These are phyloP conservation scores for Coranthus polyacanthus DNA, from an alignment of 2,797 vertebrate genomes.

Conservation along the genomic window DNA sequence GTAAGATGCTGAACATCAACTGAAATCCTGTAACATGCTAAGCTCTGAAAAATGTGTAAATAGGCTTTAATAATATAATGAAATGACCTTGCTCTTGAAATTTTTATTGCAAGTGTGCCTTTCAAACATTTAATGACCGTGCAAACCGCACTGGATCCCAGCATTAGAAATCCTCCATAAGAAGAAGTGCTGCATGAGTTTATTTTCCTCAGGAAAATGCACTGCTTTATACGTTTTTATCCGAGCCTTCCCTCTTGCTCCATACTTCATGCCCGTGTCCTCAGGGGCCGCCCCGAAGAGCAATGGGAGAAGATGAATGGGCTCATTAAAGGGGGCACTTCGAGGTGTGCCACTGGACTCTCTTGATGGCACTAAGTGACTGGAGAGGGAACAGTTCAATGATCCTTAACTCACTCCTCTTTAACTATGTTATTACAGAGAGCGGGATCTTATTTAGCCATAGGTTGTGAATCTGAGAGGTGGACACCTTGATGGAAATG, in stretches of 20 bases:
- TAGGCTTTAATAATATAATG: neutral
- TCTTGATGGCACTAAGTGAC: neutral
- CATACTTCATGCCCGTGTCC: neutral
- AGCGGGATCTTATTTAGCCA: neutral
- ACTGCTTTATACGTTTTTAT: neutral
- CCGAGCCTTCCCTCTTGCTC: neutral
- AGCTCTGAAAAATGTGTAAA: neutral
- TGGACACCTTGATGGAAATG: neutral
- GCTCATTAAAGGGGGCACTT: constrained; percentile 3
- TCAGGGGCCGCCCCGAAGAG: neutral
- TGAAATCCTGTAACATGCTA: neutral
- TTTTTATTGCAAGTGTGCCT: too few species aligned
- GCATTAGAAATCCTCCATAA: too few species aligned
- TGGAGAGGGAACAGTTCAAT: neutral
- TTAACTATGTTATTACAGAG: neutral
- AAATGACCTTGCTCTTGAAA: too few species aligned
- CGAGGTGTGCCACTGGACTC: neutral
- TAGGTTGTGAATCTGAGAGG: neutral
- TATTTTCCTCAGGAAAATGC: neutral
- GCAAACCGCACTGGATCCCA: neutral
- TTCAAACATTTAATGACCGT: neutral
- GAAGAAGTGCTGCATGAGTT: neutral
- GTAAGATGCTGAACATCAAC: neutral
- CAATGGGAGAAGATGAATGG: constrained; percentile 14
- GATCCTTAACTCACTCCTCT: neutral